Conservation (phyloP, 2,113 vertebrate genomes). For the Astur gentilis region DNA sequence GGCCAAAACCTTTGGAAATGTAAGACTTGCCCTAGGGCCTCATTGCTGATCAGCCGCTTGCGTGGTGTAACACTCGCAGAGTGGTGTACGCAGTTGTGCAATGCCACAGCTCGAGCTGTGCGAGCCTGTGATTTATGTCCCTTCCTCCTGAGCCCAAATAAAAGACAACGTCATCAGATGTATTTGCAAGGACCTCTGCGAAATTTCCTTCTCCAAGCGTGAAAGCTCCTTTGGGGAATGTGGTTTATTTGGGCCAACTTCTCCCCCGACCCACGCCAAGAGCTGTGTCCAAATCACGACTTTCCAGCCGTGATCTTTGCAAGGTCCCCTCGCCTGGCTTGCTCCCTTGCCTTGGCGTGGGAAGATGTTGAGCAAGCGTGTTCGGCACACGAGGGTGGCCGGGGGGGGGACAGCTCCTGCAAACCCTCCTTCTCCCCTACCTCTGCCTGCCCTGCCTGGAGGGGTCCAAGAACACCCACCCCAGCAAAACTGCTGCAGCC, state of each 20-base stretch:
- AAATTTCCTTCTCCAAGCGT: background rate
- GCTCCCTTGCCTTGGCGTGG: background rate
- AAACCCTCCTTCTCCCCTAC: background rate
- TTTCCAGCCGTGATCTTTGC: background rate
- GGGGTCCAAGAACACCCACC: background rate
- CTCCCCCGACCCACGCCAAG: fast-evolving
- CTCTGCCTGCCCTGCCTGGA: background rate
- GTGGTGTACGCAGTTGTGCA: background rate
- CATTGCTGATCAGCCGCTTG: fast-evolving
- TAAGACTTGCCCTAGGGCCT: background rate
- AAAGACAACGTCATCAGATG: background rate
- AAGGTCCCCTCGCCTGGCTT: background rate
- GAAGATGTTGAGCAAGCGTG: background rate
- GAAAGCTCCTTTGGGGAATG: background rate
- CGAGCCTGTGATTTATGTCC: background rate
- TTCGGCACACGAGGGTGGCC: fast-evolving
- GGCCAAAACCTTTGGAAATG: background rate
- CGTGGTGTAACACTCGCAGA: background rate
- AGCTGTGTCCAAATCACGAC: background rate
- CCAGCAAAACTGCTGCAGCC: background rate
- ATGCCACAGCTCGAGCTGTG: background rate
- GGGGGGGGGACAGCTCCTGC: background rate
- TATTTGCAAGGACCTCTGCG: background rate
- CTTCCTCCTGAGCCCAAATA: background rate
- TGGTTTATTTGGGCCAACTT: background rate